These are phyloP conservation scores for Eurois occulta DNA, from an alignment of 2,888 invertebrate genomes.

Conservation along the genomic window DNA sequence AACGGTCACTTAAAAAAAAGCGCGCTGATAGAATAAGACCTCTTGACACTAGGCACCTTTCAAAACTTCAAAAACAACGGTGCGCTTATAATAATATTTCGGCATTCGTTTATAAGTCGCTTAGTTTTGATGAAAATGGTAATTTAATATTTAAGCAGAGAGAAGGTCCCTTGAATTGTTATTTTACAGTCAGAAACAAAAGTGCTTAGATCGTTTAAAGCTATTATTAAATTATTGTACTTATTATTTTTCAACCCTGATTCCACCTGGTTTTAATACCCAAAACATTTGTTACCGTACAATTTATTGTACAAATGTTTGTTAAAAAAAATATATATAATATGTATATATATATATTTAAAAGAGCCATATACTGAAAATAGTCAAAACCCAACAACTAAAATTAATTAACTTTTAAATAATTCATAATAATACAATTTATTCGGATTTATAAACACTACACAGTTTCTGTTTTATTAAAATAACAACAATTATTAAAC, in stretches of 20 bases:
- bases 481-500: slow-evolving; percentile 63
- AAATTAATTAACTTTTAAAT: slow-evolving; percentile 28
- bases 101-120: neutral
- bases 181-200: neutral
- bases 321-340: neutral
- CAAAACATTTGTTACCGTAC: neutral
- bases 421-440: slow-evolving; percentile 53
- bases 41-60: neutral
- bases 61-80: neutral
- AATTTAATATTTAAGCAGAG: neutral
- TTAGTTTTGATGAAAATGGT: neutral
- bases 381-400: slow-evolving; percentile 25
- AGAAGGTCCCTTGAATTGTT: neutral
- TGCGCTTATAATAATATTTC: neutral
- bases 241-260: neutral
- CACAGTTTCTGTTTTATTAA: slow-evolving; percentile 41
- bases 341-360: neutral
- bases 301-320: neutral
- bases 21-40: neutral
- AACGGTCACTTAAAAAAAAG: neutral
- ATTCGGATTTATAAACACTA: slow-evolving; percentile 46
- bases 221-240: neutral
- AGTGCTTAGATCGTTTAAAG: neutral
- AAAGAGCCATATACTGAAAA: neutral
- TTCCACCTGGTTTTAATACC: neutral